A percentile compares a stretch with the other conserved stretches of the same genome.
phyloP scores from a whole-genome alignment of 2,113 vertebrate species.

The Tachuris rubrigastra region DNA sequence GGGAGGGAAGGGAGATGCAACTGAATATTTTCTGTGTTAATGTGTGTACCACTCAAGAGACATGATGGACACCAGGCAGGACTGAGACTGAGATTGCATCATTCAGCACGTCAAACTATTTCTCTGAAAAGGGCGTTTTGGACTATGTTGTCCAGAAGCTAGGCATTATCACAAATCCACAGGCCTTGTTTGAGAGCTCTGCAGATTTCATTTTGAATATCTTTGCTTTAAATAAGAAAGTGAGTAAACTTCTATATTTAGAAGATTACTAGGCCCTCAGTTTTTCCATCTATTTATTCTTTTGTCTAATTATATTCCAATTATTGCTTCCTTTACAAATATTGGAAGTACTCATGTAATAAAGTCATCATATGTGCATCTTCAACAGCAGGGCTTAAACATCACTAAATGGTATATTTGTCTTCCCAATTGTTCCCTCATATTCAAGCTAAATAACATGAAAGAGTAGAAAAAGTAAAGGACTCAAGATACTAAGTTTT shows the following conservation, averaged over 20 bases:
- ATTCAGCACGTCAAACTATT: background rate
- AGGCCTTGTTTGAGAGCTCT: background rate
- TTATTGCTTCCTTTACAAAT: background rate
- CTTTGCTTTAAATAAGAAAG: background rate
- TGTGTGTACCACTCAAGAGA: background rate
- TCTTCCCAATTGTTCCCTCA: background rate
- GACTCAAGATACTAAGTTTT: background rate
- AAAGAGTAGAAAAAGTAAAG: background rate
- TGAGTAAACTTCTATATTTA: background rate
- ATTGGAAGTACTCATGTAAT: background rate
- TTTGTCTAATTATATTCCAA: background rate
- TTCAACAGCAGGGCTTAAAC: background rate
- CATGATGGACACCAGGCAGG: background rate
- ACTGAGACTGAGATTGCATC: rapidly evolving
- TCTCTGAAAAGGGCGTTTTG: background rate
- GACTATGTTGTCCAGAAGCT: background rate
- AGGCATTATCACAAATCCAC: background rate
- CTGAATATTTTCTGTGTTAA: background rate
- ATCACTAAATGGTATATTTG: background rate
- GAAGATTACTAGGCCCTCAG: background rate
- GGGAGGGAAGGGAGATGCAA: background rate
- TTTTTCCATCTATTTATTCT: background rate
- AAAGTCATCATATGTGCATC: background rate
- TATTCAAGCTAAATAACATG: background rate
- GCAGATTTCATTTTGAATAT: background rate